Evolutionary conservation across 2,113 vertebrate species (phyloP), one percentile per base, ranked within the genome.

Genomic region (Recurvirostra avosetta): DNA sequence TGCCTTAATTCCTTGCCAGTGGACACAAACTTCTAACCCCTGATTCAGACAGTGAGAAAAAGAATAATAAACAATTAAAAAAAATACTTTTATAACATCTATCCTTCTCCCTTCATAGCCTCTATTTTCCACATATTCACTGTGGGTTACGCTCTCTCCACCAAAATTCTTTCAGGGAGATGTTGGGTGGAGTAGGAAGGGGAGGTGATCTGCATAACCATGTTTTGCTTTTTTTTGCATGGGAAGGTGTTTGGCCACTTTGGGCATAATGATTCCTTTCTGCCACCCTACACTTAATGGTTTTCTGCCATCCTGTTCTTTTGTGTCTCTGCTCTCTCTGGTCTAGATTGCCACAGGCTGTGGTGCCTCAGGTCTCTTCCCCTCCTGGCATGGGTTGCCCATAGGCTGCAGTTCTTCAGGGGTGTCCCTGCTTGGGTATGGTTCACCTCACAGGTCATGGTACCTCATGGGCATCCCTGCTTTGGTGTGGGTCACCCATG

Each of bases 101-200:
- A 12, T 21, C 9, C 4, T 78, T 12, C 41, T 83, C 11, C 9
- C 29, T 65, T 10, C 5, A 16, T 34, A 77, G 22, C 8, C 36
- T 56, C 12, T 63, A 0, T 49, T 80, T 80, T 52, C 58, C 13
- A 1, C 36, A 27, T 30, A 2, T 47, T 91, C 29, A 27, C 9
- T 72, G 8, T 23, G 15, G 25, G 4, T 26, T 58, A 23, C 15
- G 41, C 7, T 49, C 2, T 45, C 5, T 29, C 16, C 3, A 41
- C 7, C 13, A 66, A 41, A 85, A 47, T 47, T 62, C 15, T 43
- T 88, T 81, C 29, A 62, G 8, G 2, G 5, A 36, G 12, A 8
- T 0, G 0, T 32, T 75, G 45, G 7, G 14, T 45, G 26, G 13
- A 0, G 0, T 30, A 49, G 15, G 20, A 81, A 11, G 23, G 10